These are phyloP conservation scores for Budorcas taxicolor DNA, from an alignment of 2,113 vertebrate genomes.

Conservation along the genomic window DNA sequence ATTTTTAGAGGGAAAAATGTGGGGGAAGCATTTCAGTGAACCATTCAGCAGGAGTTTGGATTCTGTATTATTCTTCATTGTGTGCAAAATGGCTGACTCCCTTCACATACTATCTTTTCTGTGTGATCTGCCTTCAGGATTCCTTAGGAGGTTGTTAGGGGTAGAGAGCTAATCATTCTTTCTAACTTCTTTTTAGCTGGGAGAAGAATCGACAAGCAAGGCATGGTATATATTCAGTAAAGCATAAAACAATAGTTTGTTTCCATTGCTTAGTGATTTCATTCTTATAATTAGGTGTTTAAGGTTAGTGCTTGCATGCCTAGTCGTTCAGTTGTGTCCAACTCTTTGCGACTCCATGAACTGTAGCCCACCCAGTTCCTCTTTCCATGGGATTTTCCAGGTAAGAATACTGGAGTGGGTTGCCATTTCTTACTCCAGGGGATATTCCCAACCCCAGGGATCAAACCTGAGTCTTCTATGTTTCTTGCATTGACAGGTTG, in stretches of 20 bases:
- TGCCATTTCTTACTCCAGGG: not conserved
- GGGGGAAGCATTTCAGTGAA: not conserved
- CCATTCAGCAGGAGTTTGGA: not conserved
- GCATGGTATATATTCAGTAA: not conserved
- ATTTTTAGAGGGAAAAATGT: not conserved
- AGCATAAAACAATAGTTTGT: not conserved
- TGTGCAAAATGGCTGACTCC: not conserved
- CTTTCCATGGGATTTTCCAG: not conserved
- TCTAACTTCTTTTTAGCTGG: not conserved
- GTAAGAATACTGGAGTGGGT: not conserved
- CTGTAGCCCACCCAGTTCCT: not conserved
- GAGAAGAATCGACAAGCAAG: not conserved
- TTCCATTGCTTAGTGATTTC: not conserved
- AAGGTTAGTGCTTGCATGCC: not conserved
- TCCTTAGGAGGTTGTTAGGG: not conserved
- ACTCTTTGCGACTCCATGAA: not conserved
- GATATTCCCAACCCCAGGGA: not conserved
- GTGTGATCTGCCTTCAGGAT: not conserved
- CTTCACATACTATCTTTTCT: not conserved
- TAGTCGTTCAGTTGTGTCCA: not conserved
- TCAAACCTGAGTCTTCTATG: not conserved
- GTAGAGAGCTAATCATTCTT: not conserved
- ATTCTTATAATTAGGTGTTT: not conserved
- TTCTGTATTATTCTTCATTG: not conserved
- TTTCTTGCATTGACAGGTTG: not conserved